Evolutionary conservation across 23 tunicate species (phyloP).

Genomic region (Halocynthia roretzi): DNA sequence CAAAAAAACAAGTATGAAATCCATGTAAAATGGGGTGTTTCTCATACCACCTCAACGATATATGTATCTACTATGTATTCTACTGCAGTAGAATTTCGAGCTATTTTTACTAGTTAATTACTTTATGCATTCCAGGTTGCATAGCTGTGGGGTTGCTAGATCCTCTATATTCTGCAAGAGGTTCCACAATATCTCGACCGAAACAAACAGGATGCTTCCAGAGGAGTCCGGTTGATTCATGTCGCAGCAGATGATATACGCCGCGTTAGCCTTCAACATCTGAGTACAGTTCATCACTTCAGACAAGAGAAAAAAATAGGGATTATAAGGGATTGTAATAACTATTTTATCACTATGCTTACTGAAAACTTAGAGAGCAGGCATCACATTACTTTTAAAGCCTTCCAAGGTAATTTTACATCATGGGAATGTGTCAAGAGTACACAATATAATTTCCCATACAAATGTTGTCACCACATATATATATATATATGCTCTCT

Average conservation of each 20-base stretch:
- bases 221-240: slow-evolving; percentile 65
- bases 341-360: no score
- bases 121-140: slow-evolving; percentile 68
- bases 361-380: no score
- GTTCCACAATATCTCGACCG: slow-evolving; percentile 91
- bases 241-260: slow-evolving; percentile 60
- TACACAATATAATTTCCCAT: no score
- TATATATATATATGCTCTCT: no score
- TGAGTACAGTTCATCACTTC: slow-evolving; percentile 62
- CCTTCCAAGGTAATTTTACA: no score
- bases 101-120: slow-evolving; percentile 9
- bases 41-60: no score
- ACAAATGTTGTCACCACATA: no score
- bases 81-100: no score
- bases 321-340: not conserved
- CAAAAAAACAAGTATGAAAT: not conserved
- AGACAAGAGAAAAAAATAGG: not conserved
- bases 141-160: slow-evolving; percentile 54
- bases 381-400: no score
- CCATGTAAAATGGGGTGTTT: no score
- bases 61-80: no score
- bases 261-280: slow-evolving; percentile 79
- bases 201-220: slow-evolving; percentile 63
- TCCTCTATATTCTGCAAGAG: slow-evolving; percentile 62
- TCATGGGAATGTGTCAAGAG: no score